Percentiles rank a stretch among this genome's conserved stretches.
Evolutionary conservation across 2,797 vertebrate species (phyloP).

Genomic region (Linurgus olivaceus): DNA sequence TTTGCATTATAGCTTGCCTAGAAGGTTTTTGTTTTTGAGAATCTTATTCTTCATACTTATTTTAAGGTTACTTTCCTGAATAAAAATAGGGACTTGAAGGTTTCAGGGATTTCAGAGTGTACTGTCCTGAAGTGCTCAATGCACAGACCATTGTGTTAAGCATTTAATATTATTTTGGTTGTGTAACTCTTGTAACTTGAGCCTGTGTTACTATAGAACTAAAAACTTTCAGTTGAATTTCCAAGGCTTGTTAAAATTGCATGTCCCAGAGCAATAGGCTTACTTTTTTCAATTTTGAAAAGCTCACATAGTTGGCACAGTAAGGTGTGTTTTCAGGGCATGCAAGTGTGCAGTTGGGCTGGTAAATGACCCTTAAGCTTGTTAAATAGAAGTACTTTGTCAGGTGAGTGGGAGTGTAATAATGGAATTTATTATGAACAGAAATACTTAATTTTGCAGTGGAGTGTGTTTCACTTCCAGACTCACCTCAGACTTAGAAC

Average conservation of each 20-base stretch:
- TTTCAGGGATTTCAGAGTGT: background rate
- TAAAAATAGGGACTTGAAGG: background rate
- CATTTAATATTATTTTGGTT: background rate
- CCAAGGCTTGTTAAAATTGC: background rate
- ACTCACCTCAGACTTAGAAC: background rate
- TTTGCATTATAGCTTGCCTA: background rate
- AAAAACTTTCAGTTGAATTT: background rate
- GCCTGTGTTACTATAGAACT: background rate
- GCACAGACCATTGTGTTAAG: background rate
- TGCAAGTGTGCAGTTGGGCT: background rate
- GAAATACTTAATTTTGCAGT: background rate
- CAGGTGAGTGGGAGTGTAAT: background rate
- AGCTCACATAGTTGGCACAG: background rate
- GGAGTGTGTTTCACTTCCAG: background rate
- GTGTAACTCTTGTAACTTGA: background rate
- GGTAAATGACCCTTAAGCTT: background rate
- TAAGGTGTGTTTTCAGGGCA: background rate
- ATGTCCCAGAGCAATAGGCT: background rate
- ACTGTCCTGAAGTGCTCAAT: background rate
- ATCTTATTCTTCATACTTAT: background rate
- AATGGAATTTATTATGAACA: background rate
- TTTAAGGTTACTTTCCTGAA: background rate
- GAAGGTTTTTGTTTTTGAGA: background rate
- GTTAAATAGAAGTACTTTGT: background rate
- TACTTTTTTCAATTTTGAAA: background rate